Conservation (phyloP, 2,797 vertebrate genomes). For the Bufotes viridis region DNA sequence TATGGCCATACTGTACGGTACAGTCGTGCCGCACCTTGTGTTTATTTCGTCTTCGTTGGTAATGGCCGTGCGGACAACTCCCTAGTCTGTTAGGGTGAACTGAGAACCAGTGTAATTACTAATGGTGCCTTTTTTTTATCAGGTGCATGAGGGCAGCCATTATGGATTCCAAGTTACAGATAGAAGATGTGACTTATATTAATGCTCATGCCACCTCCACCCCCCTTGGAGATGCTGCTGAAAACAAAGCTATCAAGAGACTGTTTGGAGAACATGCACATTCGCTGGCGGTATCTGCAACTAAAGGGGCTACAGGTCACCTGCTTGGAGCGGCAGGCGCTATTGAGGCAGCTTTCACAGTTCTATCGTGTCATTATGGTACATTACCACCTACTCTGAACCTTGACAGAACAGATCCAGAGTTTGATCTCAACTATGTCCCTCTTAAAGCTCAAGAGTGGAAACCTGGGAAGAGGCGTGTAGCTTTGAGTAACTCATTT, state of each 20-base stretch:
- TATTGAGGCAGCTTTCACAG: constrained; percentile 90
- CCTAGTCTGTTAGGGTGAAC: too few relatives aligned
- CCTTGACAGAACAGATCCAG: constrained; percentile 85
- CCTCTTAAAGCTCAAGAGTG: constrained; percentile 85
- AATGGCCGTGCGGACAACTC: too few relatives aligned
- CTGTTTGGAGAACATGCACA: constrained; percentile 80
- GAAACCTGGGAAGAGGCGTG: constrained; percentile 73
- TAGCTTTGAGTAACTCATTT: constrained; percentile 94
- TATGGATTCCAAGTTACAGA: constrained; percentile 78
- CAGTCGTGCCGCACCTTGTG: too few relatives aligned
- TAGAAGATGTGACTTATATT: constrained; percentile 84
- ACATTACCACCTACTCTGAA: constrained; percentile 92
- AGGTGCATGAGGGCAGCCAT: constrained; percentile 95
- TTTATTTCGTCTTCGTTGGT: too few relatives aligned
- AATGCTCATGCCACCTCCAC: constrained; percentile 98
- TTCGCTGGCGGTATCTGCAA: constrained; percentile 87
- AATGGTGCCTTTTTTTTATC: constrained; percentile 24
- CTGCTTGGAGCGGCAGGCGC: constrained; percentile 93
- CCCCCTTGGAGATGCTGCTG: constrained; percentile 91
- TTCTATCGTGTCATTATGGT: constrained; percentile 85
- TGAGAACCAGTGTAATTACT: background rate
- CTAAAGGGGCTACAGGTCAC: constrained; percentile 95
- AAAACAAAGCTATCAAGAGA: constrained; percentile 90
- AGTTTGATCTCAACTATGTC: constrained; percentile 92
- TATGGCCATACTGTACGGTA: too few relatives aligned